Conservation (phyloP, 1,140 invertebrate species). For the Drosophila repletoides region DNA sequence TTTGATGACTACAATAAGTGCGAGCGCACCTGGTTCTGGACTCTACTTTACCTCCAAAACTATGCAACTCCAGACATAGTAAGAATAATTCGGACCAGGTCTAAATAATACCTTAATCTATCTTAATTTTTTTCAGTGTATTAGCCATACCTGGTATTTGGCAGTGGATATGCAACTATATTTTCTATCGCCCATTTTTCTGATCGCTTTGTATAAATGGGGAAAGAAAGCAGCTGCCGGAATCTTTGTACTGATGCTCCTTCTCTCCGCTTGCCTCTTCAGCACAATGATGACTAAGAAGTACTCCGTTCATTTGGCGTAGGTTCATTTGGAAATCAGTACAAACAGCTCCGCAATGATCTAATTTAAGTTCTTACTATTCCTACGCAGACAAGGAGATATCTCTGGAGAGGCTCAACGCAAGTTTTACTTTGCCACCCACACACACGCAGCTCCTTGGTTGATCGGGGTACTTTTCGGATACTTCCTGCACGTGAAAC, state of each 20-base stretch:
- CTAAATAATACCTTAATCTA: neutral
- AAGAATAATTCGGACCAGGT: neutral
- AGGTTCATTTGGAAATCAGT: neutral
- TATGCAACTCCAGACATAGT: conserved; percentile 47
- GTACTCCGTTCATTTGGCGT: conserved; percentile 29
- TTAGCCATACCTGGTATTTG: conserved; percentile 94
- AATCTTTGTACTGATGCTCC: conserved; percentile 39
- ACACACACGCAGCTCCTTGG: conserved; percentile 61
- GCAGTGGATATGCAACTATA: conserved; percentile 93
- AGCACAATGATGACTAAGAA: conserved; percentile 42
- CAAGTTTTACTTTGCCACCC: conserved; percentile 53
- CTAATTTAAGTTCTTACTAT: conserved; percentile 49
- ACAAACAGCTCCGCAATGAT: too few species aligned
- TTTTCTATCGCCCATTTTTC: conserved; percentile 88
- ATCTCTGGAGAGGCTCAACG: neutral
- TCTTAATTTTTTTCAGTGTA: conserved; percentile 86
- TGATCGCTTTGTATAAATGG: conserved; percentile 87
- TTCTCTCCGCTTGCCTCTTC: conserved; percentile 51
- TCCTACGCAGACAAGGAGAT: conserved; percentile 78
- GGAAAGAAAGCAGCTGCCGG: conserved; percentile 55
- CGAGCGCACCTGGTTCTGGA: conserved; percentile 45
- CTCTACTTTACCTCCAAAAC: conserved; percentile 60
- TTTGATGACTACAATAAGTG: conserved; percentile 55
- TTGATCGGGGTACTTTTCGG: conserved; percentile 61
- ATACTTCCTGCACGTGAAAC: conserved; percentile 51